A percentile compares a stretch with the other conserved stretches of the same genome.
These are phyloP conservation scores for Steatocranus sp. DNA, from an alignment of 2,797 vertebrate species.

Conservation along the genomic window DNA sequence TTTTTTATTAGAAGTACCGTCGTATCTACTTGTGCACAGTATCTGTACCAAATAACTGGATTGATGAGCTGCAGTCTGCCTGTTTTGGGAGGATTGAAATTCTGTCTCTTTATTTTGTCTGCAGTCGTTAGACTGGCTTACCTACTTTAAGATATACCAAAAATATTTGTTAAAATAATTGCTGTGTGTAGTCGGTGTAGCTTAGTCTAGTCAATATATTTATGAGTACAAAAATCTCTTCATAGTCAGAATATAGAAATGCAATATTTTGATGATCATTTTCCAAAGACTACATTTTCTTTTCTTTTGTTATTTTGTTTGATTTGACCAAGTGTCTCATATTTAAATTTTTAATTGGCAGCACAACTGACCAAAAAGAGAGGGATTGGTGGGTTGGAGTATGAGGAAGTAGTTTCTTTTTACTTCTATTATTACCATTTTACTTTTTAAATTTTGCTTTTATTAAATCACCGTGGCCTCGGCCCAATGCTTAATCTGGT, in stretches of 20 bases:
- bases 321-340: constrained; percentile 54
- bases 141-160: constrained; percentile 84
- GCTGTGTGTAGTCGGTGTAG: constrained; percentile 80
- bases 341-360: constrained; percentile 66
- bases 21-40: constrained; percentile 84
- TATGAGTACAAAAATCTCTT: constrained; percentile 78
- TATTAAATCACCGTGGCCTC: constrained; percentile 19
- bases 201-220: constrained; percentile 81
- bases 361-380: constrained; percentile 74
- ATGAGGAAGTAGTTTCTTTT: constrained; percentile 30
- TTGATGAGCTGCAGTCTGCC: constrained; percentile 80
- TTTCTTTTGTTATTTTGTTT: neutral
- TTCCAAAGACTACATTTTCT: constrained; percentile 77
- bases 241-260: constrained; percentile 80
- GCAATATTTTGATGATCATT: constrained; percentile 83
- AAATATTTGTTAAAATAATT: constrained; percentile 83
- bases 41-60: constrained; percentile 87
- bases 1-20: constrained; percentile 67
- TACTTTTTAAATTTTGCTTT: neutral
- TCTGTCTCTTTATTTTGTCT: constrained; percentile 63
- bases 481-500: constrained; percentile 26
- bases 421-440: neutral
- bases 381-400: constrained; percentile 17
- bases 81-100: constrained; percentile 70
- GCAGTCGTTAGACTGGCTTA: constrained; percentile 69